Evolutionary conservation across 2,888 invertebrate species (phyloP).

Genomic region (Tortrix viridana): DNA sequence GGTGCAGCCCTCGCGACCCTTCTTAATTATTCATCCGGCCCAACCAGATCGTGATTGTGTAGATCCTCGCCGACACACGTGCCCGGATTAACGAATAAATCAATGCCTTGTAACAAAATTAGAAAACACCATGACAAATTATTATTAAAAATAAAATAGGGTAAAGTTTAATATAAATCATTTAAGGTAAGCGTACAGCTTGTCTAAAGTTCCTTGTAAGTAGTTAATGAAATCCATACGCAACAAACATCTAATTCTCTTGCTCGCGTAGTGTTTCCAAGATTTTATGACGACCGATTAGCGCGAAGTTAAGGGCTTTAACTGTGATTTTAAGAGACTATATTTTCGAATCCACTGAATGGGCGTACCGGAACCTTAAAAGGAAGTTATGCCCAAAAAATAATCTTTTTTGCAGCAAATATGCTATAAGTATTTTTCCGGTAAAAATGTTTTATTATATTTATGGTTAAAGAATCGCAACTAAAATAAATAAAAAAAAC

Average conservation of each 20-base stretch:
- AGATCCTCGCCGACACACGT: conserved; percentile 47
- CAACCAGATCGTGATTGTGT: conserved; percentile 59
- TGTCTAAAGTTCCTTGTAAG: conserved; percentile 33
- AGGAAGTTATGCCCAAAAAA: too few relatives aligned
- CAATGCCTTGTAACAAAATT: conserved; percentile 37
- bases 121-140: conserved; percentile 25
- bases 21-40: conserved; percentile 64
- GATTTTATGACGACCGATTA: conserved; percentile 58
- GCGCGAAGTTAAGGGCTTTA: too few relatives aligned
- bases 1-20: conserved; percentile 58
- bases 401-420: too few relatives aligned
- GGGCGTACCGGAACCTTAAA: too few relatives aligned
- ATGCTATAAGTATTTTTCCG: too few relatives aligned
- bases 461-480: too few relatives aligned
- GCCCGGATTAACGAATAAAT: conserved; percentile 50
- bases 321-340: too few relatives aligned
- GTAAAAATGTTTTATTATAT: too few relatives aligned
- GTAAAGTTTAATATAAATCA: not conserved
- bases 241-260: conserved; percentile 25
- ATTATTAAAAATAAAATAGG: not conserved
- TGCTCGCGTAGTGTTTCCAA: conserved; percentile 49
- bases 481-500: too few relatives aligned
- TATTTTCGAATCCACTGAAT: too few relatives aligned
- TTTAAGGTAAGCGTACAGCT: not conserved
- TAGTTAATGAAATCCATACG: conserved; percentile 27